Evolutionary conservation across 2,888 invertebrate species (phyloP).

Genomic region (Eilema sororculum): DNA sequence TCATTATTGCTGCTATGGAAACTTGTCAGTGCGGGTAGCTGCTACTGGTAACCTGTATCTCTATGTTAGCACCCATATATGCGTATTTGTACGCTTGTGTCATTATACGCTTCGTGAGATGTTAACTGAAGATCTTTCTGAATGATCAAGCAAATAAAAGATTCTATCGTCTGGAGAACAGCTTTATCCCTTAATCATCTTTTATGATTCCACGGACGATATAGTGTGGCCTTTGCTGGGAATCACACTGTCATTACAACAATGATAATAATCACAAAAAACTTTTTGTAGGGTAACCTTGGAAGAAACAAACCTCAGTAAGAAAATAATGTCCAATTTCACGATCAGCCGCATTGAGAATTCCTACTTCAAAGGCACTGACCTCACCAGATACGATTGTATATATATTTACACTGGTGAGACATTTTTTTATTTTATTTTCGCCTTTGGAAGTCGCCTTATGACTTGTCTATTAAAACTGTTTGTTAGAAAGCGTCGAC

Average conservation of each 20-base stretch:
- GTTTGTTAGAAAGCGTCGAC: too few species aligned
- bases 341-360: constrained; percentile 53
- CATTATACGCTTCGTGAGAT: too few species aligned
- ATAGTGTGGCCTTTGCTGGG: neutral
- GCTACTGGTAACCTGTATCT: too few species aligned
- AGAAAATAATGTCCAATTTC: constrained; percentile 32
- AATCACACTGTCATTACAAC: neutral
- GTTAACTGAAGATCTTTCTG: too few species aligned
- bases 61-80: too few species aligned
- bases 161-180: too few species aligned
- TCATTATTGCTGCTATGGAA: too few species aligned
- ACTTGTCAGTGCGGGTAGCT: too few species aligned
- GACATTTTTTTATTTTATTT: constrained; percentile 23
- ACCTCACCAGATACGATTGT: constrained; percentile 74
- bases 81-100: too few species aligned
- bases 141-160: too few species aligned
- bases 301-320: constrained; percentile 72
- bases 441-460: constrained; percentile 2
- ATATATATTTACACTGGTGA: constrained; percentile 83
- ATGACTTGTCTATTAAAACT: neutral
- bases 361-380: constrained; percentile 50
- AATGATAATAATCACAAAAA: neutral
- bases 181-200: too few species aligned
- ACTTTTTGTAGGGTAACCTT: constrained; percentile 85
- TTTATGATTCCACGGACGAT: neutral